These are phyloP conservation scores for Platygyra sinensis DNA, from an alignment of 64 coral and sea anemone species.

Conservation along the genomic window DNA sequence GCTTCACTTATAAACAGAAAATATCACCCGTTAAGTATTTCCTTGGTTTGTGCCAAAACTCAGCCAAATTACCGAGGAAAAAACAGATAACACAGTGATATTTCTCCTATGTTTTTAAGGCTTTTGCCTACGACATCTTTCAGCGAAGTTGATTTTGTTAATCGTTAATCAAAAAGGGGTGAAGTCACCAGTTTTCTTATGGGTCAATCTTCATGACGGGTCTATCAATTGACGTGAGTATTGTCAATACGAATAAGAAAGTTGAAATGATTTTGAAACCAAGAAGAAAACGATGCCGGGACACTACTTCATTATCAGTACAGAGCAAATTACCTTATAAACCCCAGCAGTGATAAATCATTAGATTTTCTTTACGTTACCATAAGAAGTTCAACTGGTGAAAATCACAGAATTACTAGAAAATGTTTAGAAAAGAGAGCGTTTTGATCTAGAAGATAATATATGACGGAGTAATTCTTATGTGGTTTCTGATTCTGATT, in stretches of 20 bases:
- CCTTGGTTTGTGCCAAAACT: neutral
- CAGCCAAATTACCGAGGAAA: neutral
- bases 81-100: neutral
- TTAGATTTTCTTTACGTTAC: neutral
- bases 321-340: neutral
- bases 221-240: neutral
- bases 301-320: neutral
- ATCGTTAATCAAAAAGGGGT: neutral
- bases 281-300: too few relatives aligned
- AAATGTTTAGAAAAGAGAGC: too few relatives aligned
- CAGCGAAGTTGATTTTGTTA: neutral
- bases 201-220: neutral
- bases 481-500: too few relatives aligned
- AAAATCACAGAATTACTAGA: too few relatives aligned
- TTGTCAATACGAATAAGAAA: neutral
- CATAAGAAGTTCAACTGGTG: neutral
- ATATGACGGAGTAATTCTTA: too few relatives aligned
- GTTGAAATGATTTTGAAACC: neutral
- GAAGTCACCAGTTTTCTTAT: slow-evolving; percentile 5
- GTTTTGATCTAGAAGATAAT: too few relatives aligned
- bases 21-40: neutral
- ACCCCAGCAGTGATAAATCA: neutral
- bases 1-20: slow-evolving; percentile 47
- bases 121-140: too few relatives aligned
- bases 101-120: neutral